A percentile compares a stretch with the other conserved stretches of the same genome.
phyloP scores from a whole-genome alignment of 2,888 invertebrate genomes.

The Rhopalosiphum nymphaeae region DNA sequence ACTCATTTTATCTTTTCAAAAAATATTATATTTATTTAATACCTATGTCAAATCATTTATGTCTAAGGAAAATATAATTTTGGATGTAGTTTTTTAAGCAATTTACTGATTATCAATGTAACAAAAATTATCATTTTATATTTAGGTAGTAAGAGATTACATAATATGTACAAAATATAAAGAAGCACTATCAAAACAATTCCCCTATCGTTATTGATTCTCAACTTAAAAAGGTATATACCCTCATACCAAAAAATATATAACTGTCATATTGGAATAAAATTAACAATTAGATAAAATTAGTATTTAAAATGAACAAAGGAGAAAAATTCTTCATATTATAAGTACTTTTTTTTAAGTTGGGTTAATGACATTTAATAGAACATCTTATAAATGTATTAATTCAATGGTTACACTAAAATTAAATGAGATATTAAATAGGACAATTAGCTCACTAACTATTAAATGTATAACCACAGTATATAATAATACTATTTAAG shows the following conservation, averaged over 20 bases:
- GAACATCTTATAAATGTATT: background rate
- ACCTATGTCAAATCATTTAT: background rate
- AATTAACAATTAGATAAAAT: background rate
- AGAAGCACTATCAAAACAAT: background rate
- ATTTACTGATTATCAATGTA: background rate
- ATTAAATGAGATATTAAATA: background rate
- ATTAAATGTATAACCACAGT: too few species aligned
- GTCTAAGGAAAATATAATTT: background rate
- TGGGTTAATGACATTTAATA: background rate
- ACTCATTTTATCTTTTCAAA: background rate
- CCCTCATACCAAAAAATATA: background rate
- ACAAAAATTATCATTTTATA: background rate
- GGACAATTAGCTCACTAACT: too few species aligned
- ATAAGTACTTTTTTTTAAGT: background rate
- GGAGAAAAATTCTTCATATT: background rate
- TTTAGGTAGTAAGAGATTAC: too few species aligned
- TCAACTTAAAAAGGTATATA: background rate
- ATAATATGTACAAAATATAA: background rate
- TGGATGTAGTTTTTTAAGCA: background rate
- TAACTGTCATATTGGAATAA: background rate
- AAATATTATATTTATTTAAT: background rate
- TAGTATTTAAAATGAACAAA: background rate
- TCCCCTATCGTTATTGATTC: background rate
- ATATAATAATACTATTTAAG: too few species aligned
- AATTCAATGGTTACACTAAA: background rate